phyloP scores from a whole-genome alignment of 2,888 invertebrate genomes.

The Agrotis puta region DNA sequence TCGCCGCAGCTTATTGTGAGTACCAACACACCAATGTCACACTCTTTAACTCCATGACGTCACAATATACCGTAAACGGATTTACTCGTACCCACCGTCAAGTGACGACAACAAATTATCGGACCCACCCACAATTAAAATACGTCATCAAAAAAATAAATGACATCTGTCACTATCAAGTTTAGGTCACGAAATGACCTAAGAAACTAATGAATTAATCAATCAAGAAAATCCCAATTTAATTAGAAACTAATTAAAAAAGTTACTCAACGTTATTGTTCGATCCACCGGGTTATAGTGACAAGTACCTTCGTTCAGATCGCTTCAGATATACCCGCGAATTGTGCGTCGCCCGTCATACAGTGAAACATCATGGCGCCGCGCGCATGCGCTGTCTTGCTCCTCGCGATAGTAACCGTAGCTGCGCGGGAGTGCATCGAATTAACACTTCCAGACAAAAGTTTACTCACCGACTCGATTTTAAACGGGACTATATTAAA shows the following conservation, averaged over 20 bases:
- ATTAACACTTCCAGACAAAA: slow-evolving; percentile 81
- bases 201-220: slow-evolving; percentile 30
- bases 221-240: slow-evolving; percentile 40
- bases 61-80: slow-evolving; percentile 18
- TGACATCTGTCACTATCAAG: background rate
- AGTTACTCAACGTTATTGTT: slow-evolving; percentile 75
- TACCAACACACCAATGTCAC: slow-evolving; percentile 36
- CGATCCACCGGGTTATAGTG: slow-evolving; percentile 51
- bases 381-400: slow-evolving; percentile 84
- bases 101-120: slow-evolving; percentile 23
- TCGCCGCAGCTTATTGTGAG: slow-evolving; percentile 3
- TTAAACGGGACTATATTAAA: slow-evolving; percentile 82
- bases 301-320: slow-evolving; percentile 58
- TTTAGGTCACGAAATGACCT: background rate
- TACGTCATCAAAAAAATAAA: slow-evolving; percentile 36
- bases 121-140: slow-evolving; percentile 45
- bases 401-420: slow-evolving; percentile 71
- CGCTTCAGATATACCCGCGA: slow-evolving; percentile 72
- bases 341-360: slow-evolving; percentile 77
- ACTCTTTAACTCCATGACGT: slow-evolving; percentile 26
- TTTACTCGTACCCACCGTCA: slow-evolving; percentile 5
- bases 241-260: slow-evolving; percentile 41
- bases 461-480: slow-evolving; percentile 76
- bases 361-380: slow-evolving; percentile 81
- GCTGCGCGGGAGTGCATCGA: slow-evolving; percentile 85